These are phyloP conservation scores for Rafetus swinhoei DNA, from an alignment of 2,113 vertebrate genomes.

Conservation along the genomic window DNA sequence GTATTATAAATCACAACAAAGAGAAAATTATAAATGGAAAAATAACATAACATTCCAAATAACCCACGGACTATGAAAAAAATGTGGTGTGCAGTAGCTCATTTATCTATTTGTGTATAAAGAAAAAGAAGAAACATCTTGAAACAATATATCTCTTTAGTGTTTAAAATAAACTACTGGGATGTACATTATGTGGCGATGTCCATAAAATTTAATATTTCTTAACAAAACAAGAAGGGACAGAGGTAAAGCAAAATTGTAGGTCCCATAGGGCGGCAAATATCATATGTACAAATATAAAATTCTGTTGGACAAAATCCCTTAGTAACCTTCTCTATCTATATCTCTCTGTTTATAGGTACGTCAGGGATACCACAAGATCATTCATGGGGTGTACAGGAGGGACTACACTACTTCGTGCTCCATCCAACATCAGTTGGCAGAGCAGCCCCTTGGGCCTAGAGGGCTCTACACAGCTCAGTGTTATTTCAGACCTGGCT, in stretches of 20 bases:
- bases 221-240: neutral
- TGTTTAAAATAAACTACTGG: neutral
- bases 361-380: neutral
- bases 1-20: conserved; percentile 14
- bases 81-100: neutral
- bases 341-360: neutral
- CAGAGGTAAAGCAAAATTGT: neutral
- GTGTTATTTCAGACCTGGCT: neutral
- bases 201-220: neutral
- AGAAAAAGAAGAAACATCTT: neutral
- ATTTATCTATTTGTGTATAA: neutral
- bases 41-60: neutral
- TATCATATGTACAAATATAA: neutral
- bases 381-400: neutral
- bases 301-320: neutral
- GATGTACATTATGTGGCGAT: neutral
- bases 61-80: neutral
- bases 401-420: neutral
- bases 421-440: neutral
- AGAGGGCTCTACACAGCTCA: neutral
- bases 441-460: neutral
- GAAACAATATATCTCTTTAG: neutral
- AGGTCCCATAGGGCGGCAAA: neutral
- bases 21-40: neutral
- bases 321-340: neutral